Conservation (phyloP, 2,888 invertebrate genomes). For the Ferrisia virgata region DNA sequence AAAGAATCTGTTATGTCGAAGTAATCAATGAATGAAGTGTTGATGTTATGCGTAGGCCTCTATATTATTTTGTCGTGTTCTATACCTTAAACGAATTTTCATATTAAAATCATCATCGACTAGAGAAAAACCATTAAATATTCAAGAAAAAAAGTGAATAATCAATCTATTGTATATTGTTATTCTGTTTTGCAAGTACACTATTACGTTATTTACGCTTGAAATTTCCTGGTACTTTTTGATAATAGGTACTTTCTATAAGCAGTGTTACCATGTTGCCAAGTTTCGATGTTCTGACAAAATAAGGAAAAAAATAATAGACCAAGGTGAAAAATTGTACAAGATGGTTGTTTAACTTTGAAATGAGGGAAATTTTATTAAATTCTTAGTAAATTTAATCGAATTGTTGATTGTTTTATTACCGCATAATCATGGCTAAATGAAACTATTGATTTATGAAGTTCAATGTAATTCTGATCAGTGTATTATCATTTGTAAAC, state of each 20-base stretch:
- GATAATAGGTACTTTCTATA: neutral
- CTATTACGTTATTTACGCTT: neutral
- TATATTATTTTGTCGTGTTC: neutral
- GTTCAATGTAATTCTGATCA: neutral
- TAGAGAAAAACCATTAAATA: neutral
- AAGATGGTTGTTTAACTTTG: neutral
- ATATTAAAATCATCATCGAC: neutral
- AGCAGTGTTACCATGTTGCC: neutral
- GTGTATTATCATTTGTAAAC: neutral
- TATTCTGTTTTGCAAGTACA: neutral
- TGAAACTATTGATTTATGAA: neutral
- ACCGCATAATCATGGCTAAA: neutral
- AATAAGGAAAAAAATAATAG: neutral
- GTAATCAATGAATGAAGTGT: neutral
- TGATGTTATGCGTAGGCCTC: neutral
- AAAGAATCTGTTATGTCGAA: neutral
- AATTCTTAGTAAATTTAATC: neutral
- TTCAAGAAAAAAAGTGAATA: neutral
- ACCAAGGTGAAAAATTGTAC: neutral
- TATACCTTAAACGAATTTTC: neutral
- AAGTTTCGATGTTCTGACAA: neutral
- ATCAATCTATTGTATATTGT: too few relatives aligned
- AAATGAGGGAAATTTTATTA: neutral
- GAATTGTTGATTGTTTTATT: neutral
- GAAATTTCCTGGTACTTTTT: neutral